Percentiles rank a stretch among this genome's conserved stretches.
Evolutionary conservation across 2,113 vertebrate species (phyloP).

Genomic region (Morone chrysops): DNA sequence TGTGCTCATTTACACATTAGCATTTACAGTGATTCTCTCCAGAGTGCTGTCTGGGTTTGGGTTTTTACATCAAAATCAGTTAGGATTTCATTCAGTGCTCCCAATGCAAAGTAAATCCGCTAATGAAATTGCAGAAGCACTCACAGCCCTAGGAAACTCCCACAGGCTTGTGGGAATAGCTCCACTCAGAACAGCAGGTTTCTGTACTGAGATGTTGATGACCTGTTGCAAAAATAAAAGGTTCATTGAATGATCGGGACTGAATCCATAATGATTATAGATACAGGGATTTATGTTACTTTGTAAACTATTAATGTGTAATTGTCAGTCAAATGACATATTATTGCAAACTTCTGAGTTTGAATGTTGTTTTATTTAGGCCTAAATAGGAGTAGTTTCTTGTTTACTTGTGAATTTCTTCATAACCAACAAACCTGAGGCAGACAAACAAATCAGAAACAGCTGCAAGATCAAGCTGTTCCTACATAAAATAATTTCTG

Average conservation of each 20-base stretch:
- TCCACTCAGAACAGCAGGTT: conserved; percentile 44
- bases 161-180: conserved; percentile 30
- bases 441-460: conserved; percentile 1
- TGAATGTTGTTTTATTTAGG: neutral
- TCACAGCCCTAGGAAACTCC: conserved; percentile 39
- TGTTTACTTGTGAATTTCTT: neutral
- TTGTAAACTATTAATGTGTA: neutral
- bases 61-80: conserved; percentile 61
- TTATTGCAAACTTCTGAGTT: neutral
- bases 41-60: conserved; percentile 41
- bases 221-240: conserved; percentile 48
- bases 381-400: neutral
- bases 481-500: neutral
- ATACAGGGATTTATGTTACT: neutral
- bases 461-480: neutral
- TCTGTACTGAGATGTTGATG: conserved; percentile 30
- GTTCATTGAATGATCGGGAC: conserved; percentile 31
- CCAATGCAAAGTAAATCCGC: conserved; percentile 37
- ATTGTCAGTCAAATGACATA: neutral
- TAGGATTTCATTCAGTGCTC: conserved; percentile 46
- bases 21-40: conserved; percentile 60
- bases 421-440: conserved; percentile 2
- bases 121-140: conserved; percentile 60
- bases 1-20: conserved; percentile 48
- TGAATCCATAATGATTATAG: conserved; percentile 28